Percentiles rank a stretch among this genome's conserved stretches.
Conservation (phyloP, 2,888 invertebrate species). For the Zelleria hepariella region DNA sequence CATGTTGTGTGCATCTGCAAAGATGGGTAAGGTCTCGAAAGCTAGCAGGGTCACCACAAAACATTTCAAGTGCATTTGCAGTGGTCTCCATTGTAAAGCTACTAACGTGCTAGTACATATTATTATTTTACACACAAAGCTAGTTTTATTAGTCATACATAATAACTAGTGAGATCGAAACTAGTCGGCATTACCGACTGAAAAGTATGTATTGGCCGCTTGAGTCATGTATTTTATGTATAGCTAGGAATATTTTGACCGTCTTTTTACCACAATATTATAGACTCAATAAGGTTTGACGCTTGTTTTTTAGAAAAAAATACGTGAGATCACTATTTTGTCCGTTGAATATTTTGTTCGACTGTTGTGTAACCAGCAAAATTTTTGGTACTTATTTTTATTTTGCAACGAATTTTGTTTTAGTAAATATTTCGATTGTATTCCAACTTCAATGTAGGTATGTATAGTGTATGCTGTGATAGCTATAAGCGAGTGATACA, state of each 20-base stretch:
- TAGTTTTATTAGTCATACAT: not conserved
- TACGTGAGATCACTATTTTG: no score
- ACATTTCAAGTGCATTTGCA: no score
- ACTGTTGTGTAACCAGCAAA: not conserved
- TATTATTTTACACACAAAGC: no score
- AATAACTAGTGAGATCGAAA: not conserved
- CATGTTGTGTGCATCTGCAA: no score
- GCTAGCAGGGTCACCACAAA: no score
- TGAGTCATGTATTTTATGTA: not conserved
- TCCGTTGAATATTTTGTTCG: not conserved
- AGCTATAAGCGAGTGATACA: slow-evolving; percentile 3
- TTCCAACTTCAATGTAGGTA: not conserved
- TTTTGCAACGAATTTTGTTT: not conserved
- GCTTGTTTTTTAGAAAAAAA: no score
- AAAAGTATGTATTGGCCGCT: not conserved
- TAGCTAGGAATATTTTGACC: no score
- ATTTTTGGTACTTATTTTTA: not conserved
- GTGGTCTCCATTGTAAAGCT: no score
- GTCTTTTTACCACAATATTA: no score
- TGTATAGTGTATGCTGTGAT: slow-evolving; percentile 1
- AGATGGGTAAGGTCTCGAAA: no score
- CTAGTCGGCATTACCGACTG: not conserved
- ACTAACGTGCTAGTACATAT: no score
- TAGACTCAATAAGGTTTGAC: no score
- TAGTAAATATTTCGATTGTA: not conserved